Evolutionary conservation across 2,797 vertebrate species (phyloP), one percentile per base, ranked within the genome.

Genomic region (Schizopygopsis malacanthus): DNA sequence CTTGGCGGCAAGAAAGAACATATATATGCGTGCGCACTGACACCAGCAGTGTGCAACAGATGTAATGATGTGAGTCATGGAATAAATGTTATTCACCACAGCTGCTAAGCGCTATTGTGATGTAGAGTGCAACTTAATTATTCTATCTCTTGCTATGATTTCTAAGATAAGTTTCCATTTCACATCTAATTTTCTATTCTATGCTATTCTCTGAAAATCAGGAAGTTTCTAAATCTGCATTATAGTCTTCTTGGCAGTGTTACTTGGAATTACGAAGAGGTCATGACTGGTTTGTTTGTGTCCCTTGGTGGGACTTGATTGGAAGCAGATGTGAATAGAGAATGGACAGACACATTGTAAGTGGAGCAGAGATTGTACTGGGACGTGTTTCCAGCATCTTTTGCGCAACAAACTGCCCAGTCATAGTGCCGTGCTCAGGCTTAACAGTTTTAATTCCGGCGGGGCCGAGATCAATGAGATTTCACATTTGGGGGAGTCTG

Each of bases 251-350:
- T 61, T 80, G 50, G n/a, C 50, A 39, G 20, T 43, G 84, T 41
- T n/a, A 39, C 8, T 33, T 28, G 52, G 47, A 82, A 82, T 79
- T 45, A 83, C 59, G 20, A 73, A 61, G 59, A 65, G 79, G 28
- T 85, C 76, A 54, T 75, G 54, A 45, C 75, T 37, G 85, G 37
- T 56, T 47, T 85, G 73, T 50, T 45, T 63, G 39, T 39, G 20
- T 85, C 52, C 33, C 45, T 79, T 28, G 59, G 59, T 15, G 72
- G 70, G 50, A 73, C n/a, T 33, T 39, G 59, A 69, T 69, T 86
- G 75, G 80, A 86, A 83, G 77, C 54, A 81, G 15, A 54, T 43
- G 54, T 73, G 52, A 59, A 79, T 39, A 18, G 72, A 84, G 59
- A 67, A 65, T 6, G 73, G 37, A 67, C 69, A 54, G 25, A 72